A percentile compares a stretch with the other conserved stretches of the same genome.
phyloP scores from a whole-genome alignment of 1,140 invertebrate genomes.

The Drosophila albomicans region DNA sequence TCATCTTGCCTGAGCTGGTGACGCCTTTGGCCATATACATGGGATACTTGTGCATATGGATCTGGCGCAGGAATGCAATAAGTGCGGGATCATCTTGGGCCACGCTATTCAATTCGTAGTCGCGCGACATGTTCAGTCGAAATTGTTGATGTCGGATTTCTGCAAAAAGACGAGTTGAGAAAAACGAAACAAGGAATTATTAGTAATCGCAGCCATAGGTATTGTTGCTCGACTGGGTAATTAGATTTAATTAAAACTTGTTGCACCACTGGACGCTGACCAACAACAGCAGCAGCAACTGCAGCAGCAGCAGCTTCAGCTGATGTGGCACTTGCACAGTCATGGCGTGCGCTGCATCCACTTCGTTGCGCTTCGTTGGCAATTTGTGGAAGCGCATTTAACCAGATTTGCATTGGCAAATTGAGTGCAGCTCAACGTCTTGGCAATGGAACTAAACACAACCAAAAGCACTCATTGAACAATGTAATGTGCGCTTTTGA shows the following conservation, averaged over 20 bases:
- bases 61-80: constrained; percentile 89
- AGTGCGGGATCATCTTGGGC: constrained; percentile 90
- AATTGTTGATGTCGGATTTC: constrained; percentile 89
- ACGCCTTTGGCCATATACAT: constrained; percentile 79
- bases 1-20: constrained; percentile 57
- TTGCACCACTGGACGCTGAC: constrained; percentile 73
- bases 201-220: constrained; percentile 10
- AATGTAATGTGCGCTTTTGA: neutral
- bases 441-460: constrained; percentile 31
- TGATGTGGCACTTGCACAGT: neutral
- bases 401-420: constrained; percentile 74
- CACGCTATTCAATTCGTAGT: constrained; percentile 89
- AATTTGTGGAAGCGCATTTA: constrained; percentile 57
- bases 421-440: constrained; percentile 27
- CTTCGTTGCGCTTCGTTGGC: constrained; percentile 64
- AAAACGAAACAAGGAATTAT: constrained; percentile 12
- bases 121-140: constrained; percentile 90
- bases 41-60: constrained; percentile 86
- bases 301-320: constrained; percentile 11
- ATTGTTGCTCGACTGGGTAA: constrained; percentile 46
- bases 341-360: constrained; percentile 62
- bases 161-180: constrained; percentile 61
- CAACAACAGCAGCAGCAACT: constrained; percentile 3
- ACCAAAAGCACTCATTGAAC: neutral
- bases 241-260: constrained; percentile 80